Evolutionary conservation across 2,888 invertebrate genomes (phyloP), one percentile per base, ranked within the genome.

Genomic region (Gymnosoma rotundatum): DNA sequence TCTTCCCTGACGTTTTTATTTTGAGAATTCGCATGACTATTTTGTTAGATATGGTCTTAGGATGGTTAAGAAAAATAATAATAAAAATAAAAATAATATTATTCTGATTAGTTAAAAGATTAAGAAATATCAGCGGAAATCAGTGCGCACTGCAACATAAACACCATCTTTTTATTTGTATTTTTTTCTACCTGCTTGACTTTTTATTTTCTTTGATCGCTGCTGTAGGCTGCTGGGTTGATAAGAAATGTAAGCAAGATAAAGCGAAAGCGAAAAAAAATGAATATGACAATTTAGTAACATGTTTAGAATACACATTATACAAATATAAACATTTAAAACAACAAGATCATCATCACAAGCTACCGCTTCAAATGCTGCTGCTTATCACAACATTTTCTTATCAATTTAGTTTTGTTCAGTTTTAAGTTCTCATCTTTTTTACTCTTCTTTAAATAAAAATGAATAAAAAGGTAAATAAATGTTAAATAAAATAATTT

Each of bases 221-320:
- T 64, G 36, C 16, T 58, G 64, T 56, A 45, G 66, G 36, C 32
- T 48, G 16, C n/a, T 36, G 25, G 8, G 7, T 16, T 66, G 79
- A 79, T 79, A 79, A 73, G 58, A 66, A 66, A 70, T 58, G 52
- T 73, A 66, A 73, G 60, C 60, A 60, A 79, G 79, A 79, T 79
- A 73, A 79, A 66, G 8, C 18, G 16, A 36, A 38, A n/a, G 25
- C 9, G 36, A 54, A 21, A 32, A 63, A 66, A 50, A 50, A n/a
- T n/a, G 4, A 50, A 18, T 18, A n/a, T n/a, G 0, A 18, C 50
- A 54, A 72, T 58, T 64, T 72, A 38, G 42, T 73, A 66, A 73
- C 72, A 52, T 58, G 58, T 79, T 60, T n/a, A 2, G 56, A 50
- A 45, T 14, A 38, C 48, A 67, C 18, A 50, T 50, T 50, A 25